Base-by-base conservation (phyloP, 1,140 invertebrate species). In the Hirudo medicinalis region DNA sequence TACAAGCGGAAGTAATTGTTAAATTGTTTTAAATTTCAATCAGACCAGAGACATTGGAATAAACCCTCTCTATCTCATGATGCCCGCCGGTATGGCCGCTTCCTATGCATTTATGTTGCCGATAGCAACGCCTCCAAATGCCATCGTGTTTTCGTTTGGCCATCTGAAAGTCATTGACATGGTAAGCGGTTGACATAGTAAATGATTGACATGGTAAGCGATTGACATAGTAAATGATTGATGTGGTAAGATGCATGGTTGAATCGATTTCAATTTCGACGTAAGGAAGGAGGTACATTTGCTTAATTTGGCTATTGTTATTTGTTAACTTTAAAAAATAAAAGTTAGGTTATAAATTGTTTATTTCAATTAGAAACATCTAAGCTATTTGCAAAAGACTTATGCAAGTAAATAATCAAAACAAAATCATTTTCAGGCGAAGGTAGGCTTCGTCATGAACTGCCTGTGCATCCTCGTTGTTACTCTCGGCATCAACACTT, bases 111-210 rank as follows among this genome's bases (percentile, higher is more conserved):
- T 87, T 76, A 86, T 88, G 81, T 78, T 89, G 77, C 91, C 91
- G 3, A 90, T 92, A 2, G 87, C 87, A n/a, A 89, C 88, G 2
- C 91, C 91, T 9, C 91, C 92, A 27, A 95, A 95, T 82, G 91
- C 92, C 0, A 90, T 95, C 67, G 91, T 90, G 0, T 89, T 89
- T 54, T 89, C 76, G 5, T 72, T 69, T 66, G 79, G 80, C 32
- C 75, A 75, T 40, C 69, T 81, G 17, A 74, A 70, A 36, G 75
- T 80, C 49, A 71, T 71, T 25, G 80, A 80, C 67, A 81, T 80
- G 79, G 78, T 76, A 25, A 72, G 75, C 66, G 43, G 6, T 22
- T 25, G 6, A 25, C 11, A 13, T 63, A 20, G 15, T 63, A 19
- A n/a, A n/a, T n/a, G n/a, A 71, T 71, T 25, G 80, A 80, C 67